Percentiles rank a stretch among this genome's conserved stretches.
Conservation (phyloP, 2,888 invertebrate genomes). For the Zygaena filipendulae region DNA sequence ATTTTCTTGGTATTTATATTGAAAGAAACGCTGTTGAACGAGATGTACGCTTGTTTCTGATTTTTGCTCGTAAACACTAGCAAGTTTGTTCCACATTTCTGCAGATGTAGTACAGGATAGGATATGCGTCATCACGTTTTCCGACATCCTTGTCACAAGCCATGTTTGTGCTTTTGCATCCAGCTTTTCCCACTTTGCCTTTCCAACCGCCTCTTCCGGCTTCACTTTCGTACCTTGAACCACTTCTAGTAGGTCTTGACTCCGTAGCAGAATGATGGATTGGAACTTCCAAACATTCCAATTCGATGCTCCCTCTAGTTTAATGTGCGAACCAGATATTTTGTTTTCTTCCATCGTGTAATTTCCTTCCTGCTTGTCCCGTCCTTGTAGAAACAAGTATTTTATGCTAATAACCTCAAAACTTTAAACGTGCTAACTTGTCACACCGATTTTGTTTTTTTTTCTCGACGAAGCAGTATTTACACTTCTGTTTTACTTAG, state of each 20-base stretch:
- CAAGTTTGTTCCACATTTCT: slow-evolving; percentile 18
- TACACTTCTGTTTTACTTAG: background rate
- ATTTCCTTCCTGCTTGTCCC: background rate
- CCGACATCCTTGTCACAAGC: slow-evolving; percentile 16
- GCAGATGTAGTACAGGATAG: slow-evolving; percentile 15
- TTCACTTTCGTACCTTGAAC: slow-evolving; percentile 2
- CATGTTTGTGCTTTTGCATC: slow-evolving; percentile 17
- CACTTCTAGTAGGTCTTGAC: slow-evolving; percentile 3
- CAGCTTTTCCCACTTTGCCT: slow-evolving; percentile 3
- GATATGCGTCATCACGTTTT: slow-evolving; percentile 14
- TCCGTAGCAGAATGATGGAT: slow-evolving; percentile 4
- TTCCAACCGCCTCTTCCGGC: slow-evolving; percentile 2
- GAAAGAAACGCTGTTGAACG: slow-evolving; percentile 21
- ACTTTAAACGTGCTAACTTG: background rate
- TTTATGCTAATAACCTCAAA: background rate
- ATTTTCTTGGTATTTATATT: slow-evolving; percentile 16
- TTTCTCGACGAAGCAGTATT: background rate
- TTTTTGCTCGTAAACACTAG: slow-evolving; percentile 23
- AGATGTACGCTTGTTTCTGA: slow-evolving; percentile 22
- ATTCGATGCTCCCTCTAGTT: slow-evolving; percentile 8
- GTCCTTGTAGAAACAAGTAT: background rate
- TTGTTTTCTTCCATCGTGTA: background rate
- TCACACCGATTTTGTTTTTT: background rate
- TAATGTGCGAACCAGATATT: slow-evolving; percentile 4
- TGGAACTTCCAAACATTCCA: slow-evolving; percentile 12